A percentile compares a stretch with the other conserved stretches of the same genome.
Conservation (phyloP, 2,113 vertebrate species). For the Cololabis saira region DNA sequence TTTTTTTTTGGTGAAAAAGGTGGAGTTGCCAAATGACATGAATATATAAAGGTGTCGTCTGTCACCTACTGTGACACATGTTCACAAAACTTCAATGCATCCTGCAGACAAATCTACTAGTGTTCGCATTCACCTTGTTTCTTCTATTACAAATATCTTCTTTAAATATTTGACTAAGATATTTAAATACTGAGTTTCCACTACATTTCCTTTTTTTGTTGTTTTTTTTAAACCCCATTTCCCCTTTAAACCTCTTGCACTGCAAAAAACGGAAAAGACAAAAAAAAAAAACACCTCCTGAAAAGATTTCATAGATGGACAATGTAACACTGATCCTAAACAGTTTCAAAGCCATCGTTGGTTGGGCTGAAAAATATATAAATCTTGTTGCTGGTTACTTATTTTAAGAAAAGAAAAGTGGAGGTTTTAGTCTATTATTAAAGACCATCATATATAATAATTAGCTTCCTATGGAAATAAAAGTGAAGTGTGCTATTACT, state of each 20-base stretch:
- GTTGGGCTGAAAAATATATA: constrained; percentile 79
- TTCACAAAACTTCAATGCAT: constrained; percentile 67
- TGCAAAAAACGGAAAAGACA: constrained; percentile 59
- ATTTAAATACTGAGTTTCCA: constrained; percentile 80
- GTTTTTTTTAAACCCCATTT: constrained; percentile 13
- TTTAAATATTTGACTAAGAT: constrained; percentile 75
- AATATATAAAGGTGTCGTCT: constrained; percentile 53
- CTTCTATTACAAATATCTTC: constrained; percentile 77
- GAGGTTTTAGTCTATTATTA: background rate
- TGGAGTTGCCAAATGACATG: constrained; percentile 41
- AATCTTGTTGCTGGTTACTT: constrained; percentile 71
- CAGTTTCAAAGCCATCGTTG: constrained; percentile 40
- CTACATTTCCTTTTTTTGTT: constrained; percentile 58
- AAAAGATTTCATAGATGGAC: constrained; percentile 61
- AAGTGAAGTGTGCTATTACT: constrained; percentile 46
- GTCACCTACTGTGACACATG: constrained; percentile 66
- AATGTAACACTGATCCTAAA: constrained; percentile 39
- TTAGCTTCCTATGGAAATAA: constrained; percentile 53
- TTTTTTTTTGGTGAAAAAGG: constrained; percentile 35
- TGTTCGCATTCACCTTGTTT: constrained; percentile 64
- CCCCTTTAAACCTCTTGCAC: constrained; percentile 42
- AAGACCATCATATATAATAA: constrained; percentile 6
- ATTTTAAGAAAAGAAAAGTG: constrained; percentile 16
- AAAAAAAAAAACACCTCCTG: constrained; percentile 1
- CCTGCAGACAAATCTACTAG: constrained; percentile 59